These are phyloP conservation scores for Podarcis siculus DNA, from an alignment of 2,797 vertebrate genomes.

Conservation along the genomic window DNA sequence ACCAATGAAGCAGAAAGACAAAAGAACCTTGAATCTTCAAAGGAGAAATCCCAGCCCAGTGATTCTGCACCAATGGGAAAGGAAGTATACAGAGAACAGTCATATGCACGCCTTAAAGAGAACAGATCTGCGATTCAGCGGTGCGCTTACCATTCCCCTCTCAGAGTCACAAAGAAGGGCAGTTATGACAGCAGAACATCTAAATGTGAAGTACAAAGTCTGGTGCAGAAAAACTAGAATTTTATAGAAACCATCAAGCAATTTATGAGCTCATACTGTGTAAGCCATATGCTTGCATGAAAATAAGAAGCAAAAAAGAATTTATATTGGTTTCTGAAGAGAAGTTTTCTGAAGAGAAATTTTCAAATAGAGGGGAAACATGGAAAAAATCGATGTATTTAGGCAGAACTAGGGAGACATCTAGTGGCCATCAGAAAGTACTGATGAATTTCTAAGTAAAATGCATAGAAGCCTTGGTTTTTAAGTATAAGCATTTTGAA, in stretches of 20 bases:
- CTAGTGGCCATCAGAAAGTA: slow-evolving; percentile 74
- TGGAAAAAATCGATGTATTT: slow-evolving; percentile 60
- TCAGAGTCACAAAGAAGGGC: neutral
- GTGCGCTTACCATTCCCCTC: neutral
- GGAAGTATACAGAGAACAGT: neutral
- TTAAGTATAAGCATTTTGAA: neutral
- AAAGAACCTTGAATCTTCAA: slow-evolving; percentile 43
- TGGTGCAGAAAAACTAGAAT: too few species aligned
- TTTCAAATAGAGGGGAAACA: slow-evolving; percentile 36
- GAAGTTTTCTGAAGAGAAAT: slow-evolving; percentile 51
- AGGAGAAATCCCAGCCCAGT: neutral
- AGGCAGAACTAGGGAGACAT: slow-evolving; percentile 73
- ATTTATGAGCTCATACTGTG: slow-evolving; percentile 3
- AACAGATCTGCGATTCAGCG: neutral
- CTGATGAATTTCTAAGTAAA: slow-evolving; percentile 6
- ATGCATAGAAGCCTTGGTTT: neutral
- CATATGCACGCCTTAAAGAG: slow-evolving; percentile 29
- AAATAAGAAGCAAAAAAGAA: slow-evolving; percentile 53
- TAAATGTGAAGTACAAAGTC: slow-evolving; percentile 3
- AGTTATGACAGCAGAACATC: neutral
- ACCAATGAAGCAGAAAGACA: slow-evolving; percentile 47
- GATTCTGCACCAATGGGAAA: neutral
- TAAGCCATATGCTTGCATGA: slow-evolving; percentile 54
- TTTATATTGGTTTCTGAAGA: slow-evolving; percentile 51
- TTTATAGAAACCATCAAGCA: neutral